phyloP scores from a whole-genome alignment of 1,140 invertebrate genomes.

The Leucophenga varia region DNA sequence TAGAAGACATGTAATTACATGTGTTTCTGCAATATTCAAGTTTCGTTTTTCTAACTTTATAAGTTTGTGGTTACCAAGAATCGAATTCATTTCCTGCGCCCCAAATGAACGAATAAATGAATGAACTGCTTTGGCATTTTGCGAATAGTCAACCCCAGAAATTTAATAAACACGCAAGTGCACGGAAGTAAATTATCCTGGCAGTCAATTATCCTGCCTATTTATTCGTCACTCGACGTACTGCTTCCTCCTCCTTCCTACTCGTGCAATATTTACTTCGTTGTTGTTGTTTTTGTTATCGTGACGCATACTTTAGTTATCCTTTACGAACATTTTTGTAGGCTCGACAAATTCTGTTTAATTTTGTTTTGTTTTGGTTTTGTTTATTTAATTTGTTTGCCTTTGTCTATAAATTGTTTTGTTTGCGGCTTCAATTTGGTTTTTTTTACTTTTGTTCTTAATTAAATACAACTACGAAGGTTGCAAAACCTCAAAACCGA shows the following conservation, averaged over 20 bases:
- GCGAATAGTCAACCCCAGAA: slow-evolving; percentile 40
- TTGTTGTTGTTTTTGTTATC: too few relatives aligned
- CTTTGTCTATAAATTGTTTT: slow-evolving; percentile 50
- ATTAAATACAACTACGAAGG: too few relatives aligned
- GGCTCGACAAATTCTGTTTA: slow-evolving; percentile 48
- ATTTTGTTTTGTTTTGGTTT: slow-evolving; percentile 41
- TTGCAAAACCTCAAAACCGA: too few relatives aligned
- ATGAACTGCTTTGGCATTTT: too few relatives aligned
- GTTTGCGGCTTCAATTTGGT: slow-evolving; percentile 42
- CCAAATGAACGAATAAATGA: too few relatives aligned
- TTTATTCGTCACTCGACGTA: slow-evolving; percentile 4
- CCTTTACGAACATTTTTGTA: slow-evolving; percentile 22
- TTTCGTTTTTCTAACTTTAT: too few relatives aligned
- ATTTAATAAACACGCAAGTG: slow-evolving; percentile 54
- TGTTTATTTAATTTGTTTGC: too few relatives aligned
- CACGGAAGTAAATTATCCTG: slow-evolving; percentile 50
- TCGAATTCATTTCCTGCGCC: too few relatives aligned
- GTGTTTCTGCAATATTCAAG: slow-evolving; percentile 38
- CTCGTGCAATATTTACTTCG: too few relatives aligned
- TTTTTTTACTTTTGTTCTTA: slow-evolving; percentile 30
- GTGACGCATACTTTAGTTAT: slow-evolving; percentile 1
- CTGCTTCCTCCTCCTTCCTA: neutral
- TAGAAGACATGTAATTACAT: slow-evolving; percentile 47
- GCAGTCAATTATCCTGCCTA: slow-evolving; percentile 43
- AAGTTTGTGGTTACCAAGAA: too few relatives aligned